A percentile compares a stretch with the other conserved stretches of the same genome.
Conservation (phyloP, 2,113 vertebrate genomes). For the Tachysurus vachellii region DNA sequence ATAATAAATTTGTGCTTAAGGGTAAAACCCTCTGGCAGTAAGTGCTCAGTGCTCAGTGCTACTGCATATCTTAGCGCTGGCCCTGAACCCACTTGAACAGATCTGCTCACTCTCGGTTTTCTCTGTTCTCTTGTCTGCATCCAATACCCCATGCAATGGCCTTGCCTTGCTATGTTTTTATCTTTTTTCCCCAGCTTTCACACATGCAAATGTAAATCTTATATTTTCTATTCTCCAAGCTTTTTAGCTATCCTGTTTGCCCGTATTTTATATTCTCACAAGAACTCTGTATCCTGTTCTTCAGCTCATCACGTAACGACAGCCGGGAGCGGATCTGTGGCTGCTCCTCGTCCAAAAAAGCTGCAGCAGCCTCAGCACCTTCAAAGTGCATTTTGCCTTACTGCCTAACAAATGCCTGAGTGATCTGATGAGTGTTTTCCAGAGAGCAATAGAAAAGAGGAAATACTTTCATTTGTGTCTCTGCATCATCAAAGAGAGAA, state of each 20-base stretch:
- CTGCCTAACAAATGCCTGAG: background rate
- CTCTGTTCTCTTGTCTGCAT: background rate
- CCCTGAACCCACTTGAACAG: constrained; percentile 12
- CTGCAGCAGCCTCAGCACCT: background rate
- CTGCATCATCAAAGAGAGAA: background rate
- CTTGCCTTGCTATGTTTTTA: background rate
- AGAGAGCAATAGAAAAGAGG: background rate
- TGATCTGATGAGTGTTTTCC: constrained; percentile 21
- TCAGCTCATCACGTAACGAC: constrained; percentile 14
- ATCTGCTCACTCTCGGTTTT: background rate
- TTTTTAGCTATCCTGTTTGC: background rate
- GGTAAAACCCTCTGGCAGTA: constrained; percentile 12
- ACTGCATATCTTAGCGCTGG: background rate
- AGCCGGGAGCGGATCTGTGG: constrained; percentile 5
- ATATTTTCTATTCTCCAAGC: background rate
- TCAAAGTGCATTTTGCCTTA: background rate
- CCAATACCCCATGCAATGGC: background rate
- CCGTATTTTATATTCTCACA: constrained; percentile 22
- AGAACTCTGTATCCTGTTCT: constrained; percentile 6
- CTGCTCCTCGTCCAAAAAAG: background rate
- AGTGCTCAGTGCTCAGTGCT: constrained; percentile 6
- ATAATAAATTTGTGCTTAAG: constrained; percentile 9
- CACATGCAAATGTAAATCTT: constrained; percentile 25
- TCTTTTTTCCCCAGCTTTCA: constrained; percentile 3
- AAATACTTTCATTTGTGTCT: constrained; percentile 4